These are phyloP conservation scores for Sebastes oblongus DNA, from an alignment of 2,797 vertebrate genomes.

Conservation along the genomic window DNA sequence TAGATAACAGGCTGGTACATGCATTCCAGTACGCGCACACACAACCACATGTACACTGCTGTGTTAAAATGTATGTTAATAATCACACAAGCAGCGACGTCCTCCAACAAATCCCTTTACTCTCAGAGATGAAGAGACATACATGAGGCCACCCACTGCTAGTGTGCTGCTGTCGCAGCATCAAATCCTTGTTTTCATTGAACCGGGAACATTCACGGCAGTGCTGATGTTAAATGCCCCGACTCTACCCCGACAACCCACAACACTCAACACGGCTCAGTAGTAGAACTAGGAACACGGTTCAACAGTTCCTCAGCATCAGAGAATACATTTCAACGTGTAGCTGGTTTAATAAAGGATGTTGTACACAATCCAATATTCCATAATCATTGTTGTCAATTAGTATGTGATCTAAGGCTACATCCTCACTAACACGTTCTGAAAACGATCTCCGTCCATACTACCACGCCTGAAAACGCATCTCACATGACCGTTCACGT, in stretches of 20 bases:
- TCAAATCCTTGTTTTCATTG: conserved; percentile 25
- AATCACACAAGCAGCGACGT: conserved; percentile 8
- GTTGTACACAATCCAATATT: neutral
- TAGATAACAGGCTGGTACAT: neutral
- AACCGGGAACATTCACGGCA: conserved; percentile 4
- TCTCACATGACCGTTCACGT: too few relatives aligned
- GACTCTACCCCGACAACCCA: neutral
- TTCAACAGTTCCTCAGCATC: neutral
- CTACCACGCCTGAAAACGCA: too few relatives aligned
- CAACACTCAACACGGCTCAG: neutral
- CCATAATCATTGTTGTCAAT: neutral
- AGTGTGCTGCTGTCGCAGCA: conserved; percentile 8
- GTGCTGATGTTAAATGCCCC: conserved; percentile 1
- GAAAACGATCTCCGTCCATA: too few relatives aligned
- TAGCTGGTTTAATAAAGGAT: neutral
- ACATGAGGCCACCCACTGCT: conserved; percentile 12
- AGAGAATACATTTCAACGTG: neutral
- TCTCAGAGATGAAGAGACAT: conserved; percentile 24
- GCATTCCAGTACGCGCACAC: neutral
- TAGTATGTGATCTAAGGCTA: neutral
- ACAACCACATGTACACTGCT: neutral
- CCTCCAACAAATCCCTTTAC: conserved; percentile 14
- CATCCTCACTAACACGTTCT: too few relatives aligned
- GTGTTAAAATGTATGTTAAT: conserved; percentile 33
- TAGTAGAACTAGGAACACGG: neutral